Evolutionary conservation across 2,888 invertebrate species (phyloP).

Genomic region (Morpho helenor): DNA sequence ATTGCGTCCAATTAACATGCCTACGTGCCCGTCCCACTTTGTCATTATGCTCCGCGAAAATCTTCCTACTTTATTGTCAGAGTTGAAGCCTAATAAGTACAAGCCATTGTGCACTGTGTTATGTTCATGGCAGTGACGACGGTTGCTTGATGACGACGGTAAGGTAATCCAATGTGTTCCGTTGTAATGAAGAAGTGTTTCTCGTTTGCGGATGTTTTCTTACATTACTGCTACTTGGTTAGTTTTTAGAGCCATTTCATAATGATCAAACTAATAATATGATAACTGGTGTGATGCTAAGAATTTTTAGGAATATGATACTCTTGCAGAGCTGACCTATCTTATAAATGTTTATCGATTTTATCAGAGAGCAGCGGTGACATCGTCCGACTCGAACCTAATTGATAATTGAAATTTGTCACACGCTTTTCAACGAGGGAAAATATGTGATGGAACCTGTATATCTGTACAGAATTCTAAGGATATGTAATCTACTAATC

Average conservation of each 20-base stretch:
- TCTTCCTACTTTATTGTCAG: conserved; percentile 48
- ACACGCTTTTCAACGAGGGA: too few species aligned
- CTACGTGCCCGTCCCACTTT: conserved; percentile 72
- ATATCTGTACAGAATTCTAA: too few species aligned
- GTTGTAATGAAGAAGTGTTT: conserved; percentile 4
- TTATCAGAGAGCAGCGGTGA: too few species aligned
- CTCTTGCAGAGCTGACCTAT: too few species aligned
- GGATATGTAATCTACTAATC: too few species aligned
- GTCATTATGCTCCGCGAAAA: conserved; percentile 60
- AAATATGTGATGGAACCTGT: too few species aligned
- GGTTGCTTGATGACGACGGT: conserved; percentile 10
- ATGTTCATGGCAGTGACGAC: conserved; percentile 28
- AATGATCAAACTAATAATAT: conserved; percentile 5
- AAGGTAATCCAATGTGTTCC: neutral
- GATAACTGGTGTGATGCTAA: too few species aligned
- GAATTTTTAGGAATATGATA: too few species aligned
- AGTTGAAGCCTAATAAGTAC: conserved; percentile 29
- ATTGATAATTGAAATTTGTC: too few species aligned
- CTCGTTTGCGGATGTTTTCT: conserved; percentile 24
- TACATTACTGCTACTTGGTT: conserved; percentile 21
- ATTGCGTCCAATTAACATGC: conserved; percentile 73
- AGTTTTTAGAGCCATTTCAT: conserved; percentile 21
- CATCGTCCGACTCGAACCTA: too few species aligned
- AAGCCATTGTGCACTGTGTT: conserved; percentile 20
- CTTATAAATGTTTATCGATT: too few species aligned